Evolutionary conservation across 2,113 vertebrate genomes (phyloP).

Genomic region (Butorides virescens): DNA sequence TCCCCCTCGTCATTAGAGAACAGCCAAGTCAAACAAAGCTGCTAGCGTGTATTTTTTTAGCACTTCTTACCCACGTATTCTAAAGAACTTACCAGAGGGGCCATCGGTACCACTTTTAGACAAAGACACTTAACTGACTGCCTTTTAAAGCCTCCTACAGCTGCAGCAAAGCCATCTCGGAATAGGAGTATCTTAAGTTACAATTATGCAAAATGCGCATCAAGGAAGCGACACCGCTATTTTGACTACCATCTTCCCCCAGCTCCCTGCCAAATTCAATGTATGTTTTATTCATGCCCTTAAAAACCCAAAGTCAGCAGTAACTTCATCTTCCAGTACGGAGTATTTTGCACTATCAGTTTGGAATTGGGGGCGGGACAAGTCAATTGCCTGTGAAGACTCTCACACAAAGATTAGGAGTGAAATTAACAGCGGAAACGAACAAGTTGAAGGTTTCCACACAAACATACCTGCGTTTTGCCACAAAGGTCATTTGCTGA

Average conservation of each 20-base stretch:
- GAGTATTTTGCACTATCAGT: not conserved
- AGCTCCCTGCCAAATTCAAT: not conserved
- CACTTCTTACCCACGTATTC: not conserved
- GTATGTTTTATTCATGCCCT: not conserved
- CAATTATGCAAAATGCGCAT: fast-evolving
- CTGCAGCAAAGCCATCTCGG: not conserved
- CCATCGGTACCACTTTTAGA: not conserved
- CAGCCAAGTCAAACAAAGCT: not conserved
- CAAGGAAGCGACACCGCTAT: not conserved
- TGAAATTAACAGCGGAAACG: not conserved
- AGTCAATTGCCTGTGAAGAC: not conserved
- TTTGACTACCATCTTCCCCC: not conserved
- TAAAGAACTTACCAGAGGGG: not conserved
- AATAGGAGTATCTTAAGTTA: not conserved
- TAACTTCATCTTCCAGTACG: not conserved
- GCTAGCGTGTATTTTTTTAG: not conserved
- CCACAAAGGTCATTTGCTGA: not conserved
- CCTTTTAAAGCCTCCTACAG: not conserved
- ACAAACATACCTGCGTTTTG: not conserved
- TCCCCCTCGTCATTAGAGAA: not conserved
- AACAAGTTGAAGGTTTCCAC: not conserved
- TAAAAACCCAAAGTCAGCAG: not conserved
- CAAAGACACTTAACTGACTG: not conserved
- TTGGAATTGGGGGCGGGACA: not conserved
- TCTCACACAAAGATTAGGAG: not conserved